Percentiles rank a stretch among this genome's conserved stretches.
Conservation (phyloP, 2,797 vertebrate species). For the Synaphobranchus kaupii region DNA sequence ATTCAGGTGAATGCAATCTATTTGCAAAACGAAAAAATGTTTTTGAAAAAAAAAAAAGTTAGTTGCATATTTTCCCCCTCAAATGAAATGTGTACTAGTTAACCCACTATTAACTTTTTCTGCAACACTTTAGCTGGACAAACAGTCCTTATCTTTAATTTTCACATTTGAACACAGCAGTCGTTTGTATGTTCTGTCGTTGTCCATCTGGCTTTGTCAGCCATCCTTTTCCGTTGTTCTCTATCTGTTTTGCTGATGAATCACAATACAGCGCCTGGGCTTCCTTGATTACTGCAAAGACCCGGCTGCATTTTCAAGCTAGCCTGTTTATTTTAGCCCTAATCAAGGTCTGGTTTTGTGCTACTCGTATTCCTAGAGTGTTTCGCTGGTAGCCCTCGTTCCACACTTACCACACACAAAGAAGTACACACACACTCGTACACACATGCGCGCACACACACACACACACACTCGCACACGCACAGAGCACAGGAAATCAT, state of each 20-base stretch:
- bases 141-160: constrained; percentile 13
- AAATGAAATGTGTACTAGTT: neutral
- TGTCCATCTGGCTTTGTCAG: neutral
- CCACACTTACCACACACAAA: neutral
- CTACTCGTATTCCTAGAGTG: neutral
- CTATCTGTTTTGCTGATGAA: constrained; percentile 35
- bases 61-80: neutral
- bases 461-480: neutral
- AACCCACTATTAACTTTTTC: neutral
- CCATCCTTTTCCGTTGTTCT: neutral
- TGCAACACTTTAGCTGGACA: neutral
- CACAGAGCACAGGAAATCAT: constrained; percentile 71
- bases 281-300: constrained; percentile 49
- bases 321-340: neutral
- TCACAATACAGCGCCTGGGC: constrained; percentile 29
- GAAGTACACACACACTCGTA: constrained; percentile 20
- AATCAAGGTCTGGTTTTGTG: constrained; percentile 10
- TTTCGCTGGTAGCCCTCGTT: constrained; percentile 40
- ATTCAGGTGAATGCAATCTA: neutral
- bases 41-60: neutral
- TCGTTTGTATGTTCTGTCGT: neutral
- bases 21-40: neutral
- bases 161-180: constrained; percentile 11
- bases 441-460: constrained; percentile 4
- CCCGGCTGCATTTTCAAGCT: constrained; percentile 27